Base-by-base conservation (phyloP, 2,888 invertebrate genomes). In the Clivina fossor region DNA sequence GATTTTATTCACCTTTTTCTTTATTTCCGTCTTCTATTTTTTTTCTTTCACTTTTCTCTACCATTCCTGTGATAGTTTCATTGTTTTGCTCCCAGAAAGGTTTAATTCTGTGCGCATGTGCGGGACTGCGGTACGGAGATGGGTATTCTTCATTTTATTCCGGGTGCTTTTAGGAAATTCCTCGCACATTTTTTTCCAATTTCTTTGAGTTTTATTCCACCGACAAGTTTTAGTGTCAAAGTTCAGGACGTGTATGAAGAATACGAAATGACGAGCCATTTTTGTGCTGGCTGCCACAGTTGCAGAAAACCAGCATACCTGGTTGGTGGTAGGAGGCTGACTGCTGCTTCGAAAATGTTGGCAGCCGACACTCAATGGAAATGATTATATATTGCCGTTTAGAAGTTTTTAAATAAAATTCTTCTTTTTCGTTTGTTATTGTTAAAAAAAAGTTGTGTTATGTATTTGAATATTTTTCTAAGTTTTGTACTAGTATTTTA, bases 171-270 rank as follows among this genome's bases (percentile, higher is more conserved):
- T 11, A 22, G 49, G 20, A 37, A 49, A 49, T 49, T 49, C 47
- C n/a, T 5, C 37, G 30, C 55, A 47, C 47, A 47, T 44, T 54
- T 55, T 54, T 62, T 63, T 63, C 62, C 64, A 61, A 64, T 62
- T 64, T 62, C 64, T 64, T 60, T 61, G 57, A 60, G 64, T 58
- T 61, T 61, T 64, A 64, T 65, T 63, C 62, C 61, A 57, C 62
- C 63, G 65, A 63, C 64, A 64, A 63, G 62, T 58, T 54, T 55
- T 46, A 55, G 60, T 62, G 64, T 63, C 64, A 63, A 64, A 64
- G 62, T 64, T 64, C 60, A 41, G 46, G 56, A 53, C 57, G 63
- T 63, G 64, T 63, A 64, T 61, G 61, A 62, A 62, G 65, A 65
- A 65, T 65, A 63, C 58, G 62, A 61, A 65, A 64, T 64, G 50